These are phyloP conservation scores for Saccostrea cuccullata DNA, from an alignment of 1,140 invertebrate genomes.

Conservation along the genomic window DNA sequence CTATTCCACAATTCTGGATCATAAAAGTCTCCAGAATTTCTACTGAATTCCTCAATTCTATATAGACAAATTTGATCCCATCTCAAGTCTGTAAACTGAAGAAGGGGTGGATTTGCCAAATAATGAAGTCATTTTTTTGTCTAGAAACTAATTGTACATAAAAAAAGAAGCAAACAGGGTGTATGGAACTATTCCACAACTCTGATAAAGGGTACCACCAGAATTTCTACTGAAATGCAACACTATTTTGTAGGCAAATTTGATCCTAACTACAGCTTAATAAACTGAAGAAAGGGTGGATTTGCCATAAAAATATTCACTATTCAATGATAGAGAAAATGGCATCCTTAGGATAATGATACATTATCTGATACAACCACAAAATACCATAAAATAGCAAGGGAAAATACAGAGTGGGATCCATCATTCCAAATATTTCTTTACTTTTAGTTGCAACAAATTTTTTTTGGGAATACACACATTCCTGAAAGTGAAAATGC, in stretches of 20 bases:
- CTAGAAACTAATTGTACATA: too few species aligned
- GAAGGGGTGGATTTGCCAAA: constrained; percentile 10
- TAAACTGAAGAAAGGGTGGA: neutral
- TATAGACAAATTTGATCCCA: constrained; percentile 14
- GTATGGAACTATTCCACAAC: constrained; percentile 25
- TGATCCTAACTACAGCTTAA: neutral
- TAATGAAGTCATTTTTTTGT: too few species aligned
- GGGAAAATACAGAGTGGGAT: too few species aligned
- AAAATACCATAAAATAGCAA: too few species aligned
- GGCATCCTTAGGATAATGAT: too few species aligned
- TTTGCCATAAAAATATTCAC: neutral
- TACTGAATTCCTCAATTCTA: neutral
- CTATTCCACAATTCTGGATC: constrained; percentile 17
- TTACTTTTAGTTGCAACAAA: too few species aligned
- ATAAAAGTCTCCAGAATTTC: constrained; percentile 12
- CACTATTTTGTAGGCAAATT: neutral
- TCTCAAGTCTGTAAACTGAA: neutral
- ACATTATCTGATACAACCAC: too few species aligned
- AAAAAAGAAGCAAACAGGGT: neutral
- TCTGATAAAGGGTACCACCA: neutral
- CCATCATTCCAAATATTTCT: too few species aligned
- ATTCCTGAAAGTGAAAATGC: too few species aligned
- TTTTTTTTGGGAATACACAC: too few species aligned
- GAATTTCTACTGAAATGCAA: constrained; percentile 11
- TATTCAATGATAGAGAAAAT: too few species aligned